Evolutionary conservation across 1,140 invertebrate species (phyloP).

Genomic region (Philotrypesis tridentata): DNA sequence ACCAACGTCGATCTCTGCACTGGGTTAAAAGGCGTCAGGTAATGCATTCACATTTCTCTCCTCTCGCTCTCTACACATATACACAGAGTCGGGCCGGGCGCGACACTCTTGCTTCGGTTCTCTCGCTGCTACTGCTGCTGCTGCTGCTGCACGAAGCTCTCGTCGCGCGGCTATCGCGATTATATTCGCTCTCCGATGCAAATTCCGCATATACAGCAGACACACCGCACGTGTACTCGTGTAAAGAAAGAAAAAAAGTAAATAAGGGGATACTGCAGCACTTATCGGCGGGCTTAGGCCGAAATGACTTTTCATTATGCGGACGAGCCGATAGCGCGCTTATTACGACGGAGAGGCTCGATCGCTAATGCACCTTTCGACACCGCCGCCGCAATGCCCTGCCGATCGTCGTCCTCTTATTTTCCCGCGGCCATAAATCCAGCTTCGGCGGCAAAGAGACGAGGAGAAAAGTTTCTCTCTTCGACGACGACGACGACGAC

Average conservation of each 20-base stretch:
- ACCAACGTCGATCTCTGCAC: slow-evolving; percentile 51
- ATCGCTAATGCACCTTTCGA: slow-evolving; percentile 39
- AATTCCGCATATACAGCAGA: too few relatives aligned
- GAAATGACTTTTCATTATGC: slow-evolving; percentile 5
- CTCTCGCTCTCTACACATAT: slow-evolving; percentile 50
- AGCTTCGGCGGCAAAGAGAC: neutral
- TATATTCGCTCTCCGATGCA: too few relatives aligned
- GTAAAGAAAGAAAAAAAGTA: too few relatives aligned
- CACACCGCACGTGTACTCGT: too few relatives aligned
- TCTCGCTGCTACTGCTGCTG: too few relatives aligned
- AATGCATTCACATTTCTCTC: slow-evolving; percentile 60
- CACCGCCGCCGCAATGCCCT: slow-evolving; percentile 19
- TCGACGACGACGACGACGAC: too few relatives aligned
- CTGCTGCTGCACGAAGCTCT: too few relatives aligned
- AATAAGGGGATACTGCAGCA: too few relatives aligned
- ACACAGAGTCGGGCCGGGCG: too few relatives aligned
- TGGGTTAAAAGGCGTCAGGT: slow-evolving; percentile 45
- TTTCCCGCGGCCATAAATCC: slow-evolving; percentile 19
- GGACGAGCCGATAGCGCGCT: neutral
- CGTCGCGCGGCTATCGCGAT: too few relatives aligned
- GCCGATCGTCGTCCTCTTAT: slow-evolving; percentile 29
- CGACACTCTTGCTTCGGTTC: slow-evolving; percentile 28
- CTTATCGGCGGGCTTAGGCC: neutral
- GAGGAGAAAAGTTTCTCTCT: slow-evolving; percentile 2
- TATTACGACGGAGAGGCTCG: neutral